Percentiles rank a stretch among this genome's conserved stretches.
These are phyloP conservation scores for Acanthoscelides obtectus DNA, from an alignment of 2,888 invertebrate species.

Conservation along the genomic window DNA sequence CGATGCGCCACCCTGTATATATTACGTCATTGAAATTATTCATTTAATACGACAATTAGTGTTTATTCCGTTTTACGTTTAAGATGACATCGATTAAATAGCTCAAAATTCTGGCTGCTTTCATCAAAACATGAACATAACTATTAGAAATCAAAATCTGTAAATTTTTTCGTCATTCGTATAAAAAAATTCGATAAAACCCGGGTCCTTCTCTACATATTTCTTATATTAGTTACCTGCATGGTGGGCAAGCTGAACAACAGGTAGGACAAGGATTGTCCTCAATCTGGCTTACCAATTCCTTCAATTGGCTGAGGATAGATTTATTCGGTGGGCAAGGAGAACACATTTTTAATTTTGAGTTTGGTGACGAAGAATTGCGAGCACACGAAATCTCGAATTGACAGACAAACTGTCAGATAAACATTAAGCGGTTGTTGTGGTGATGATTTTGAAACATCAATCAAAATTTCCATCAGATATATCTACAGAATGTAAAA, in stretches of 20 bases:
- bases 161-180: too few relatives aligned
- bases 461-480: background rate
- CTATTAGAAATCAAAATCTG: too few relatives aligned
- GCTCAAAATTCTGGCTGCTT: too few relatives aligned
- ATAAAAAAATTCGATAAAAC: too few relatives aligned
- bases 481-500: background rate
- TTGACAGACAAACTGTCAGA: background rate
- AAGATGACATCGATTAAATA: too few relatives aligned
- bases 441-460: background rate
- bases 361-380: background rate
- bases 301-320: constrained; percentile 36
- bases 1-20: too few relatives aligned
- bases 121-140: too few relatives aligned
- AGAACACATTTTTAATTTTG: constrained; percentile 6
- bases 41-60: too few relatives aligned
- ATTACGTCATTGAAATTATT: too few relatives aligned
- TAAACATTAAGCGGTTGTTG: background rate
- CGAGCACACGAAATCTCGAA: constrained; percentile 1
- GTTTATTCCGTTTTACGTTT: too few relatives aligned
- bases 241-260: constrained; percentile 22
- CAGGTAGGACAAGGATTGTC: constrained; percentile 14
- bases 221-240: constrained; percentile 3
- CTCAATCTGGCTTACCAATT: constrained; percentile 38
- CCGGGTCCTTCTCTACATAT: too few relatives aligned
- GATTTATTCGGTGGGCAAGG: constrained; percentile 28